A percentile compares a stretch with the other conserved stretches of the same genome.
These are phyloP conservation scores for Syritta pipiens DNA, from an alignment of 2,888 invertebrate genomes.

Conservation along the genomic window DNA sequence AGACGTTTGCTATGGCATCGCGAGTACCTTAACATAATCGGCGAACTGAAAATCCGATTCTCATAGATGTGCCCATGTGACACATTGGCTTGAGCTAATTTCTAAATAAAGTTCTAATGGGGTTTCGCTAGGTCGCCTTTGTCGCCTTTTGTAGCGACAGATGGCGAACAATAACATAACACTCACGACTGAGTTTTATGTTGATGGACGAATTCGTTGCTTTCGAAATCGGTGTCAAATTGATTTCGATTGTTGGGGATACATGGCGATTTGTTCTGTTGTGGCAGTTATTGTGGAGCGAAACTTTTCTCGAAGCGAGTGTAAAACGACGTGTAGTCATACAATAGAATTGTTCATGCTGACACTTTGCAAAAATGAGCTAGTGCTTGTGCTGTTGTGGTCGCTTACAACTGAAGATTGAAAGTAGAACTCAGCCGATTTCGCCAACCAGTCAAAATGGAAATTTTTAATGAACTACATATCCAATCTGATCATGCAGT, in stretches of 20 bases:
- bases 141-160: background rate
- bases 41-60: slow-evolving; percentile 31
- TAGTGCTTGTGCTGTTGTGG: too few relatives aligned
- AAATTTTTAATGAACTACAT: too few relatives aligned
- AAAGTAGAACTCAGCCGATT: too few relatives aligned
- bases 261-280: background rate
- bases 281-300: too few relatives aligned
- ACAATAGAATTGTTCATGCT: too few relatives aligned
- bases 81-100: slow-evolving; percentile 46
- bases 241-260: background rate
- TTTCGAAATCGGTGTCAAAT: slow-evolving; percentile 1
- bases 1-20: slow-evolving; percentile 20
- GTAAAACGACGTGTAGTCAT: too few relatives aligned
- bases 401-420: too few relatives aligned
- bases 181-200: background rate
- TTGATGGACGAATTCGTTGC: background rate
- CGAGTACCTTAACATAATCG: slow-evolving; percentile 25
- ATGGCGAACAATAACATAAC: background rate
- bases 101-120: slow-evolving; percentile 40
- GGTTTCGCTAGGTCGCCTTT: background rate
- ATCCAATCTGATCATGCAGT: too few relatives aligned
- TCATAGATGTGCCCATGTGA: slow-evolving; percentile 15
- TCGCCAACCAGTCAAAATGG: too few relatives aligned
- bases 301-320: too few relatives aligned
- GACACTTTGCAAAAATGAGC: too few relatives aligned